phyloP scores from a whole-genome alignment of 2,888 invertebrate genomes.

The Mimachlamys varia region DNA sequence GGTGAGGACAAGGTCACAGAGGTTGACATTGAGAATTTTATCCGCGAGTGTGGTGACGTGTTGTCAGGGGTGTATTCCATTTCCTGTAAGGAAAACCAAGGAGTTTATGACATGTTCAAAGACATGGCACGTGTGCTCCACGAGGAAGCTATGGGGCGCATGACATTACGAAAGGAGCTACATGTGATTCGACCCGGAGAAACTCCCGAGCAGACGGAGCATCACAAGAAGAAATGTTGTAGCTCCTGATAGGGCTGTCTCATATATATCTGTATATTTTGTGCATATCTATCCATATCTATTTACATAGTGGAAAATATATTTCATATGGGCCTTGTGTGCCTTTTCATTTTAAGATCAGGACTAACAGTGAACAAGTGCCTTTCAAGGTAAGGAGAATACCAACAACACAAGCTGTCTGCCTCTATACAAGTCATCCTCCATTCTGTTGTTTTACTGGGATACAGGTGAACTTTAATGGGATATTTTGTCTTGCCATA shows the following conservation, averaged over 20 bases:
- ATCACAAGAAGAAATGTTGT: constrained; percentile 68
- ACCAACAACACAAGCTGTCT: neutral
- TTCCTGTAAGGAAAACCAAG: constrained; percentile 93
- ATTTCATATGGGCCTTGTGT: neutral
- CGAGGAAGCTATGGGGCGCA: constrained; percentile 67
- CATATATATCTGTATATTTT: constrained; percentile 1
- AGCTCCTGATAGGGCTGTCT: constrained; percentile 46
- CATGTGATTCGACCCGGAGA: constrained; percentile 68
- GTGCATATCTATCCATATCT: neutral
- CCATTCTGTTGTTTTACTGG: neutral
- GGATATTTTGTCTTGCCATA: too few relatives aligned
- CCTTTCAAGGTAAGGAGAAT: neutral
- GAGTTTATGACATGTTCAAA: constrained; percentile 94
- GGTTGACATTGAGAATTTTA: constrained; percentile 93
- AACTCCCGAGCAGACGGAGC: constrained; percentile 62
- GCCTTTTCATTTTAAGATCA: neutral
- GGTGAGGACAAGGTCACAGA: constrained; percentile 89
- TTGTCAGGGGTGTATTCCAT: constrained; percentile 94
- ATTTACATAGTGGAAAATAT: neutral
- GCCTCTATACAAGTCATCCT: neutral
- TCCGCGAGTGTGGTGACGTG: constrained; percentile 93
- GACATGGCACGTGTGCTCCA: constrained; percentile 87
- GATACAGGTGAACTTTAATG: too few relatives aligned
- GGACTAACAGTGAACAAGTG: neutral
- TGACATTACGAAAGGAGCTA: constrained; percentile 71